These are phyloP conservation scores for Fregata magnificens DNA, from an alignment of 2,113 vertebrate genomes.

Conservation along the genomic window DNA sequence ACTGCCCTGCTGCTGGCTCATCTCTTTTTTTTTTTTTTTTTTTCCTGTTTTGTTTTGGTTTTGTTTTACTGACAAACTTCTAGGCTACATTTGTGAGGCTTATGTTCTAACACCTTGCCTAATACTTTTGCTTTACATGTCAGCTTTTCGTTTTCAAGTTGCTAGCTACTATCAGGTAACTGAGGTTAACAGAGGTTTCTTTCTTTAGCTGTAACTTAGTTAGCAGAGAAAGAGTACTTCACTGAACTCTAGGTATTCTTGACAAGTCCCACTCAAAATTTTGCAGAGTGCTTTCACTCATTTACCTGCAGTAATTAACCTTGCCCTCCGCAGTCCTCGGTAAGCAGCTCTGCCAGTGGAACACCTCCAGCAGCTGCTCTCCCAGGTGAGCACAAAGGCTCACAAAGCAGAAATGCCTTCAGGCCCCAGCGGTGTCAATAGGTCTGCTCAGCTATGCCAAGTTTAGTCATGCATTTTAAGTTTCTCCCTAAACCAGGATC, in stretches of 20 bases:
- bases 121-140: neutral
- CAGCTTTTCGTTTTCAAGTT: neutral
- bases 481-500: neutral
- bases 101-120: neutral
- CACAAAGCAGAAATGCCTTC: neutral
- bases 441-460: neutral
- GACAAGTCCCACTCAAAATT: neutral
- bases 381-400: neutral
- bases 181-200: neutral
- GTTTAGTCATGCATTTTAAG: constrained; percentile 33
- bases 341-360: neutral
- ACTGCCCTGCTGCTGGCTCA: neutral
- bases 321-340: fast-evolving
- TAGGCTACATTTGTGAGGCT: neutral
- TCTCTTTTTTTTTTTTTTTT: neutral
- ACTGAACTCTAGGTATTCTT: neutral
- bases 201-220: neutral
- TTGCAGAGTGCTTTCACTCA: neutral
- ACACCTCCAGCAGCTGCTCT: neutral
- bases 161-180: neutral
- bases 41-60: neutral
- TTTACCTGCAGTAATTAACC: neutral
- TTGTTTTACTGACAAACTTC: neutral
- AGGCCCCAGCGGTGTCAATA: neutral
- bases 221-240: neutral